Base-by-base conservation (phyloP, 2,888 invertebrate genomes). In the Eupithecia abbreviata region DNA sequence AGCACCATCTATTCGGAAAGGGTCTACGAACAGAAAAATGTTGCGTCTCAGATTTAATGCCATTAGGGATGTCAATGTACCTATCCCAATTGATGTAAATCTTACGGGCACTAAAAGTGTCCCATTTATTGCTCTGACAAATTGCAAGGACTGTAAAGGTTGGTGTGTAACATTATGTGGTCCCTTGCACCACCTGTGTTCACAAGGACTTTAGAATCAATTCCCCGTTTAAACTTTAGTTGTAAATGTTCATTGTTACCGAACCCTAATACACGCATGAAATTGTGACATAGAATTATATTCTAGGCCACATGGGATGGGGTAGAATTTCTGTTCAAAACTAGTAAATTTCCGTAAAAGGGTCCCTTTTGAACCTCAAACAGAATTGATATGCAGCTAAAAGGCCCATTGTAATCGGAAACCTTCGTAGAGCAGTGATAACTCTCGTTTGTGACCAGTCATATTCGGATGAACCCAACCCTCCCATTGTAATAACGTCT, bases 21-120 rank as follows among this genome's bases (percentile, higher is more conserved):
- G 80, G 62, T 62, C 62, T 30, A 62, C 62, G 30, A 72, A 82
- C 84, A 82, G 81, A 84, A 85, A 90, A 89, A 87, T 87, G 85
- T 86, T 85, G 85, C 85, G 86, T 74, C 80, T 67, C 85, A 85
- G 82, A 87, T 90, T 90, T 89, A 88, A 89, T 88, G 88, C 86
- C 84, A 81, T 82, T 84, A 83, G 85, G 85, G 86, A 87, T 89
- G 86, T 87, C 87, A 86, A 90, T 88, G 78, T 75, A 30, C 30
- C 30, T 30, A 72, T 74, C 85, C 84, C 81, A 77, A 76, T 76
- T 78, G 79, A 77, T 83, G 82, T 84, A 90, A 90, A 90, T 91
- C 87, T 81, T 84, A 72, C 71, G 72, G 65, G 71, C 85, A 82
- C 83, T 91, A 88, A 90, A 91, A 87, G 82, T 86, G 88, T 80